Conservation (phyloP, 2,113 vertebrate genomes). For the Syngnathoides biaculeatus region DNA sequence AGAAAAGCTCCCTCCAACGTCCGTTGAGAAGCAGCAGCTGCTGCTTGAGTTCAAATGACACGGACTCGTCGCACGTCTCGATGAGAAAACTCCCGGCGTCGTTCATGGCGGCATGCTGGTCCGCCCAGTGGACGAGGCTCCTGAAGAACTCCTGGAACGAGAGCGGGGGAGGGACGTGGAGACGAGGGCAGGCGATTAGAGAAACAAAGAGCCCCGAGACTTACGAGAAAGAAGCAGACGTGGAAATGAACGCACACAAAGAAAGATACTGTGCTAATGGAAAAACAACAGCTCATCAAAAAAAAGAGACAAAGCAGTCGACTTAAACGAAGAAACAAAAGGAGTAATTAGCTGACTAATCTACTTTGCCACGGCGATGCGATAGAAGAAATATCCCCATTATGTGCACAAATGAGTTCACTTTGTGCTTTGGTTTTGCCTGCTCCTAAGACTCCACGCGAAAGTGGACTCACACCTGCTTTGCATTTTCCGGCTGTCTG, state of each 20-base stretch:
- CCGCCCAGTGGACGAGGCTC: slow-evolving; percentile 81
- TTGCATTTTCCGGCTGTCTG: slow-evolving; percentile 81
- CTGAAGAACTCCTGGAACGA: slow-evolving; percentile 74
- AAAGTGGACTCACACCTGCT: slow-evolving; percentile 75
- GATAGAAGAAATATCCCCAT: slow-evolving; percentile 51
- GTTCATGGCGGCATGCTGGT: slow-evolving; percentile 94
- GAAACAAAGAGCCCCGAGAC: slow-evolving; percentile 28
- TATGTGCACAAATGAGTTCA: slow-evolving; percentile 50
- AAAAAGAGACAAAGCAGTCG: background rate
- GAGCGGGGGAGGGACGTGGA: background rate
- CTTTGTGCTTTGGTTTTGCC: slow-evolving; percentile 48
- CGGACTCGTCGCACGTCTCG: slow-evolving; percentile 89
- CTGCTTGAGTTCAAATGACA: slow-evolving; percentile 94
- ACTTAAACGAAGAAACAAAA: slow-evolving; percentile 27
- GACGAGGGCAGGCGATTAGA: slow-evolving; percentile 34
- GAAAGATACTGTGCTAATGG: slow-evolving; percentile 34
- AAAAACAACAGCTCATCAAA: slow-evolving; percentile 33
- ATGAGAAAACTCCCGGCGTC: slow-evolving; percentile 97
- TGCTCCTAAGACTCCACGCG: slow-evolving; percentile 43
- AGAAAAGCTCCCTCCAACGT: slow-evolving; percentile 70
- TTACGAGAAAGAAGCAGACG: slow-evolving; percentile 40
- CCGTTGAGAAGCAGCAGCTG: slow-evolving; percentile 84
- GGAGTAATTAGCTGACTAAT: slow-evolving; percentile 67
- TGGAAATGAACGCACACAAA: slow-evolving; percentile 43
- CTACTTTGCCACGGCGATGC: slow-evolving; percentile 58